Base-by-base conservation (phyloP, 2,888 invertebrate genomes). In the Acrobasis repandana region DNA sequence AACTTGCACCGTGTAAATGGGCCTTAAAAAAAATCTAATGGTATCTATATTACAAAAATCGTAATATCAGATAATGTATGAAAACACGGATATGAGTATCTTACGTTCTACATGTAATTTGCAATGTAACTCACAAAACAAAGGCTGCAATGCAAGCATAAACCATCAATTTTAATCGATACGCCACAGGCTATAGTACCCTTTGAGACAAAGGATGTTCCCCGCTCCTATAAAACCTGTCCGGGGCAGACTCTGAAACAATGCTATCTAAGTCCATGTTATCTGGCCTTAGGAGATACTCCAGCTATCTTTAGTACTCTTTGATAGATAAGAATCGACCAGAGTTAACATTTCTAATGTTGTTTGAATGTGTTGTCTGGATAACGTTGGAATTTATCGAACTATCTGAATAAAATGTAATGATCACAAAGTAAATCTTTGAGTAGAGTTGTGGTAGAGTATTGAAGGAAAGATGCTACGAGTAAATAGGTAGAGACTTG, bases 191-290 rank as follows among this genome's bases (percentile, higher is more conserved):
- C 58, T 48, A 15, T 16, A 8, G 28, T 28, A 28, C 28, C 28
- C 58, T 58, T 58, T 58, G 58, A 58, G 34, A 58, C 58, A 58
- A 58, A 58, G 58, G 58, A 49, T 49, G 34, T 14, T 38, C 10
- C 14, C 43, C 16, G 16, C 33, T 28, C 28, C 50, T 50, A 58
- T 58, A 49, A 58, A 58, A 49, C 49, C 58, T 49, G 58, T 58
- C 58, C 36, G 9, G 8, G 20, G 49, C 49, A 58, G 58, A 49
- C 50, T 10, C 58, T 36, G 58, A 49, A 50, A 73, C 70, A 74
- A 74, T 69, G 75, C 72, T 76, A 75, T 74, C 72, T 71, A 58
- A 62, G 65, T 69, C 72, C 71, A 74, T 72, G 72, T 68, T 71
- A 73, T 72, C 70, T 65, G 61, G 65, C 68, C 63, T 57, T 36